Evolutionary conservation across 1,140 invertebrate genomes (phyloP), one percentile per base, ranked within the genome.

Genomic region (Trialeurodes vaporariorum): DNA sequence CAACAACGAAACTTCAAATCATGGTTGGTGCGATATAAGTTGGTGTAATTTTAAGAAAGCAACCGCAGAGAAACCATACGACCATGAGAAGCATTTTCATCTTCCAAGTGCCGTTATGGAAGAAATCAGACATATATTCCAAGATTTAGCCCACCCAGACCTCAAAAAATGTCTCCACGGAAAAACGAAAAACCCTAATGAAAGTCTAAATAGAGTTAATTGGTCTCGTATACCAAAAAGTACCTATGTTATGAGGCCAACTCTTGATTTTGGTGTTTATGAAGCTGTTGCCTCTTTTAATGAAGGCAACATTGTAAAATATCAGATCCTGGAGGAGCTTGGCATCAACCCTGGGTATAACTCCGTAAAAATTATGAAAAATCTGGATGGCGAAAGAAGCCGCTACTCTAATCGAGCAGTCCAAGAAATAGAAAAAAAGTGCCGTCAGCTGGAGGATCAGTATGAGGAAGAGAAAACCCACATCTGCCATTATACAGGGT

Each of bases 1-100:
- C 5, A 63, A 2, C n/a, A 64, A 69, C 64, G 61, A 63, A 59
- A 34, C 59, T 27, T 65, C 65, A 24, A 24, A 71, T 25, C 71
- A 70, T 63, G 58, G 27, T 21, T 69, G 68, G 72, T 76, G 75
- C 63, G 72, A 73, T n/a, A 17, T 9, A 9, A 72, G 69, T 2
- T 77, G 74, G 74, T 76, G 75, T 64, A 69, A 70, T 34, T 78
- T 72, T 71, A 70, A 72, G 25, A 71, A 72, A 71, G 72, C 72
- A 63, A 34, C 40, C 34, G 67, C 66, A 58, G 68, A 67, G 58
- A 67, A 69, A 27, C 27, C 13, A 1, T 71, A 69, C 67, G 59
- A 67, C 17, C 68, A 69, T 61, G 60, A 61, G 13, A 40, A 67
- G 25, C 64, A 63, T 21, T 58, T 66, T 27, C 64, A 49, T 49